Conservation (phyloP, 2,888 invertebrate species). For the Aplocera efformata region DNA sequence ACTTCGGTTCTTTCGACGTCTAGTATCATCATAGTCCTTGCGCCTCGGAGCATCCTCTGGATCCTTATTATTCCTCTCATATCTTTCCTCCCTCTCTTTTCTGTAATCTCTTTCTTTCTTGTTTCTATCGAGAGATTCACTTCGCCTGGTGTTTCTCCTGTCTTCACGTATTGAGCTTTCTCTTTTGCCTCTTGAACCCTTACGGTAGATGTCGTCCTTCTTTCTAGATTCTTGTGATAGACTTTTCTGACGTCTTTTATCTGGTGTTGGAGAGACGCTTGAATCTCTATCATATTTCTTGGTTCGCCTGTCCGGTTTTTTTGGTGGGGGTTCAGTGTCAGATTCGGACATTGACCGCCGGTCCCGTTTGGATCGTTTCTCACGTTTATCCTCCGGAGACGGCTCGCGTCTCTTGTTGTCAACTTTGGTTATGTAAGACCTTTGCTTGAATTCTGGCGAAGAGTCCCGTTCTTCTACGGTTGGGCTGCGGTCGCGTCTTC, state of each 20-base stretch:
- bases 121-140: constrained; percentile 41
- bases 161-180: constrained; percentile 43
- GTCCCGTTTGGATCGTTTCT: constrained; percentile 50
- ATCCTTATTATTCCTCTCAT: constrained; percentile 38
- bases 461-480: constrained; percentile 42
- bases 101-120: constrained; percentile 39
- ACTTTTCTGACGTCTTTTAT: constrained; percentile 57
- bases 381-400: constrained; percentile 44
- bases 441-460: constrained; percentile 52
- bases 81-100: constrained; percentile 34
- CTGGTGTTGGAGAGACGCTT: constrained; percentile 57
- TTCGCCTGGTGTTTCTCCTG: constrained; percentile 32
- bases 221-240: constrained; percentile 46
- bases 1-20: constrained; percentile 47
- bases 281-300: constrained; percentile 45
- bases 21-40: constrained; percentile 21
- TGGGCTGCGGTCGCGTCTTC: constrained; percentile 50
- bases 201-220: constrained; percentile 40
- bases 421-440: constrained; percentile 60
- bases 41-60: constrained; percentile 40
- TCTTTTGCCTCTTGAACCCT: constrained; percentile 39
- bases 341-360: constrained; percentile 49
- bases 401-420: constrained; percentile 52
- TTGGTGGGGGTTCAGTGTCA: constrained; percentile 41
- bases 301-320: constrained; percentile 43